Base-by-base conservation (phyloP, 1,140 invertebrate genomes). In the Leucophenga varia region DNA sequence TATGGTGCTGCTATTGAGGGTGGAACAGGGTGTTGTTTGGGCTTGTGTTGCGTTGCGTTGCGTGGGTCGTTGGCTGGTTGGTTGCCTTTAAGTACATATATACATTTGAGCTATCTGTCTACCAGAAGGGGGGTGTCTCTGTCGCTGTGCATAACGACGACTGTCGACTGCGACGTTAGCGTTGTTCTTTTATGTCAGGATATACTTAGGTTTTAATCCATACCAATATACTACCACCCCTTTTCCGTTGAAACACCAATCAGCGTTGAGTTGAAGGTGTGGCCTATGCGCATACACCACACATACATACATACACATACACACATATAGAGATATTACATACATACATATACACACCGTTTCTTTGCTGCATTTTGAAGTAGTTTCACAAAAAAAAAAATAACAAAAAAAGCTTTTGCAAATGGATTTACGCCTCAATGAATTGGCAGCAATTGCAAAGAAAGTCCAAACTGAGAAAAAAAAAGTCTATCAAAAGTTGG, bases 141-240 rank as follows among this genome's bases (percentile, higher is more conserved):
- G 54, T 14, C 61, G 55, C 55, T 55, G 55, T 52, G 36, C n/a
- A 38, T 7, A 38, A 38, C 36, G n/a, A 17, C n/a, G n/a, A 38
- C 13, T 34, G 18, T 52, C 22, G 45, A 43, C 51, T 47, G 30
- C 55, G 48, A 20, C 45, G 58, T 34, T 38, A 49, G 45, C 50
- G 52, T 39, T 16, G 52, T 43, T 49, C 55, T 43, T 48, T 51
- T 50, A 43, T 59, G 22, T 41, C 51, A 68, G 64, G 64, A 68
- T 63, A 67, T 52, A 59, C 58, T 67, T 67, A 68, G 63, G 63
- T 47, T 70, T 61, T 69, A 70, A 70, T 70, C 65, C 65, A 39
- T 54, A 57, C 41, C 45, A 44, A 43, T 51, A 47, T 49, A 43
- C 52, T 59, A 35, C 64, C 67, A 72, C 54, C 63, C 65, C 58